A percentile compares a stretch with the other conserved stretches of the same genome.
Evolutionary conservation across 1,140 invertebrate species (phyloP).

Genomic region (Neodiprion pinetum): DNA sequence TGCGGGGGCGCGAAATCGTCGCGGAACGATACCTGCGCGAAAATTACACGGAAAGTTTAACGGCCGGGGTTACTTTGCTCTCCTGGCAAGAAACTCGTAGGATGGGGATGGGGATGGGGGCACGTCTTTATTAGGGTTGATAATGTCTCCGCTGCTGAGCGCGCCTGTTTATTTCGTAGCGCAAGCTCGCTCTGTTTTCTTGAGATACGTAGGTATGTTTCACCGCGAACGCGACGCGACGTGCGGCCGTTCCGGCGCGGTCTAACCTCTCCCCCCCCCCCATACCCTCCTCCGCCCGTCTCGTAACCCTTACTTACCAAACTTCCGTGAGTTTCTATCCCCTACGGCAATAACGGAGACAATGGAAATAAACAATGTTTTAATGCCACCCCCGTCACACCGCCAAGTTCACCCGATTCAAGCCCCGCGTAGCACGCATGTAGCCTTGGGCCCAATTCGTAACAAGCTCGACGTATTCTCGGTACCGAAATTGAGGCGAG

Average conservation of each 20-base stretch:
- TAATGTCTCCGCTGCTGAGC: not conserved
- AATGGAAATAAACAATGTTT: too few relatives aligned
- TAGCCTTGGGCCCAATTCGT: too few relatives aligned
- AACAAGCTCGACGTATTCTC: too few relatives aligned
- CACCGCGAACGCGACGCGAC: not conserved
- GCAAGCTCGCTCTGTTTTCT: not conserved
- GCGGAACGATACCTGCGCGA: not conserved
- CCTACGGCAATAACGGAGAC: too few relatives aligned
- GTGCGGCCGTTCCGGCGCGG: not conserved
- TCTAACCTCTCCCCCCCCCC: not conserved
- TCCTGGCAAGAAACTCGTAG: not conserved
- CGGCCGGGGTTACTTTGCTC: not conserved
- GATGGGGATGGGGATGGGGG: not conserved
- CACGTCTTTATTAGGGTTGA: not conserved
- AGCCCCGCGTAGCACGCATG: too few relatives aligned
- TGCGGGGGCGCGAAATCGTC: not conserved
- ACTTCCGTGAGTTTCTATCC: too few relatives aligned
- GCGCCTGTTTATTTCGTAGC: not conserved
- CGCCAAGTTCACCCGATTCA: too few relatives aligned
- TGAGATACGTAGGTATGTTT: too few relatives aligned
- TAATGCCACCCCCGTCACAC: too few relatives aligned
- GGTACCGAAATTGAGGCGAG: too few relatives aligned
- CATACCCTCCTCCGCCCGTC: too few relatives aligned
- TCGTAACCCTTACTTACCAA: too few relatives aligned
- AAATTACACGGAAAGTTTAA: conserved; percentile 8